Evolutionary conservation across 1,140 invertebrate species (phyloP), one percentile per base, ranked within the genome.

Genomic region (Aethina tumida): DNA sequence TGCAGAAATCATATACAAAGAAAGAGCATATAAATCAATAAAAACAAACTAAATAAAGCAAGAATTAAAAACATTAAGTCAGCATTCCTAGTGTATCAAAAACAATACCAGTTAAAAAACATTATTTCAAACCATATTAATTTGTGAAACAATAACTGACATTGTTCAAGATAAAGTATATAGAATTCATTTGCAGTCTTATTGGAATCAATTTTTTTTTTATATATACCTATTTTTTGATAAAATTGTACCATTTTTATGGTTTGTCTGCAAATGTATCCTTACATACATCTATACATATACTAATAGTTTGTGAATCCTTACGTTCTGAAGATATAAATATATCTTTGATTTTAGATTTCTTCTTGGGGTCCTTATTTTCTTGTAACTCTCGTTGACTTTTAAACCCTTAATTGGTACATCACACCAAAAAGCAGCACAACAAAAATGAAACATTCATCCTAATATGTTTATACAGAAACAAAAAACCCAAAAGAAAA

Each of bases 341-440:
- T 68, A 78, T 75, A 72, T 78, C 74, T 76, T 78, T 78, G 67
- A 80, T 71, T 73, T 76, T 78, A 59, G 74, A 73, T 70, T 77
- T 79, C 71, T 75, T 73, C 67, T 74, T 73, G 62, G 70, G 68
- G 58, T 73, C 71, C 30, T 29, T 43, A 33, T 43, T 48, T 44
- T 47, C 37, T 52, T 50, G 49, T 35, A 51, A 48, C 65, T 77
- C 74, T 64, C 74, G 75, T 67, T 74, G 74, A 63, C 67, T 69
- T 66, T 74, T 73, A 73, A 74, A 77, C 69, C 74, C 77, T 79
- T 71, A n/a, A n/a, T n/a, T 71, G 70, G 67, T 34, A 43, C 63
- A 62, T 66, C 63, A 53, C 66, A 66, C 43, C 58, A 63, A 65
- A 64, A 70, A 67, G 69, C 69, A 70, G 69, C 69, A 66, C 50